Conservation (phyloP, 2,888 invertebrate species). For the Cryptocephalus moraei region DNA sequence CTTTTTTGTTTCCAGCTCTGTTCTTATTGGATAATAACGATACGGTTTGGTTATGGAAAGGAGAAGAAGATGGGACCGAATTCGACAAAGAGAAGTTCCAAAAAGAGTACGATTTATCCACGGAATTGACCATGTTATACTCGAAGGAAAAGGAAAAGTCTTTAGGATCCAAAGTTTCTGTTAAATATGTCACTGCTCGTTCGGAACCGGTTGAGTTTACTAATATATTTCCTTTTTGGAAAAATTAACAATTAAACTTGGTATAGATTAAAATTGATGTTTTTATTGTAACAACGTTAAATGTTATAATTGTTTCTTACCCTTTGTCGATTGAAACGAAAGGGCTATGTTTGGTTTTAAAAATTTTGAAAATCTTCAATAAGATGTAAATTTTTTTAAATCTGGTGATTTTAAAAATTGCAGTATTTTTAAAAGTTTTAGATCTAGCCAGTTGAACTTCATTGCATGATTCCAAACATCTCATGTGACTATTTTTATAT, state of each 20-base stretch:
- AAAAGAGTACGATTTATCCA: constrained; percentile 11
- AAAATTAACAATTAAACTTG: not conserved
- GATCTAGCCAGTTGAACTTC: too few relatives aligned
- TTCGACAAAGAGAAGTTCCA: constrained; percentile 7
- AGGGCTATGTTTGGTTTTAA: too few relatives aligned
- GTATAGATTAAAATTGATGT: too few relatives aligned
- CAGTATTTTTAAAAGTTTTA: too few relatives aligned
- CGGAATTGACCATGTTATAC: constrained; percentile 13
- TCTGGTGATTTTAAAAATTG: too few relatives aligned
- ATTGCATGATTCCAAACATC: too few relatives aligned
- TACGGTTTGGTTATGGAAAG: constrained; percentile 23
- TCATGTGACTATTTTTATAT: too few relatives aligned
- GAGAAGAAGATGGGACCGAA: constrained; percentile 4
- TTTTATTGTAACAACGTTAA: too few relatives aligned
- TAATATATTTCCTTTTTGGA: constrained; percentile 22
- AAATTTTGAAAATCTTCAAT: too few relatives aligned
- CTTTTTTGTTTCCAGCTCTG: constrained; percentile 14
- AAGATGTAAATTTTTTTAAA: too few relatives aligned
- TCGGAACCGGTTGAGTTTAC: constrained; percentile 18
- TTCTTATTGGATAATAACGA: constrained; percentile 20
- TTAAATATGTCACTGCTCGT: constrained; percentile 12
- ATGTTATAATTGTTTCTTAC: too few relatives aligned
- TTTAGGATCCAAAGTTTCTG: constrained; percentile 3
- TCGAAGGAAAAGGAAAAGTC: constrained; percentile 11
- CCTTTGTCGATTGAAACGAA: too few relatives aligned